Evolutionary conservation across 2,888 invertebrate genomes (phyloP).

Genomic region (Lamproptera curius): DNA sequence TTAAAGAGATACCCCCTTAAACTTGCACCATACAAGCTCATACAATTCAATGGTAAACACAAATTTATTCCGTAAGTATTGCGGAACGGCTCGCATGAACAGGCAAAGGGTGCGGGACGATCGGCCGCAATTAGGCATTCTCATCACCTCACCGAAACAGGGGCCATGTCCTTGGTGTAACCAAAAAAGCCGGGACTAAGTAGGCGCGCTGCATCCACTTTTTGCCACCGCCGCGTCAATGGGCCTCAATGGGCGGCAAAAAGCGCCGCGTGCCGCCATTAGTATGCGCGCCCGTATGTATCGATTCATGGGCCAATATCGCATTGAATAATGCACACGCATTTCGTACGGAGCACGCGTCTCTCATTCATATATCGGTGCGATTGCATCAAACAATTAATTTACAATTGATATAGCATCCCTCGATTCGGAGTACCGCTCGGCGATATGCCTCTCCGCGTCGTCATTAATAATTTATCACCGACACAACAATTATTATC

Average conservation of each 20-base stretch:
- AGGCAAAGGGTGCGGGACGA: constrained; percentile 11
- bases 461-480: constrained; percentile 19
- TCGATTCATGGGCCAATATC: constrained; percentile 73
- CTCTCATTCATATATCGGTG: constrained; percentile 11
- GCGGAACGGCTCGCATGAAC: no score
- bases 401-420: constrained; percentile 19
- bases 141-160: constrained; percentile 48
- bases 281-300: constrained; percentile 69
- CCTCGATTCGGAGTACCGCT: constrained; percentile 12
- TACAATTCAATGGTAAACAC: no score
- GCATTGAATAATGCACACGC: constrained; percentile 65
- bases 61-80: no score
- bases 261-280: constrained; percentile 74
- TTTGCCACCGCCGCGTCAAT: constrained; percentile 63
- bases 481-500: constrained; percentile 18
- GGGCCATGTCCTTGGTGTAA: constrained; percentile 58
- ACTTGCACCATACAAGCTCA: no score
- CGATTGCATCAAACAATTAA: constrained; percentile 18
- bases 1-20: no score
- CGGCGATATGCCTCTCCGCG: constrained; percentile 1
- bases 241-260: constrained; percentile 67
- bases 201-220: constrained; percentile 50
- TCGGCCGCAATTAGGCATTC: constrained; percentile 52
- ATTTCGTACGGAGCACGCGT: constrained; percentile 59
- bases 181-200: constrained; percentile 56